Base-by-base conservation (phyloP, 2,113 vertebrate genomes). In the Raja brachyura region DNA sequence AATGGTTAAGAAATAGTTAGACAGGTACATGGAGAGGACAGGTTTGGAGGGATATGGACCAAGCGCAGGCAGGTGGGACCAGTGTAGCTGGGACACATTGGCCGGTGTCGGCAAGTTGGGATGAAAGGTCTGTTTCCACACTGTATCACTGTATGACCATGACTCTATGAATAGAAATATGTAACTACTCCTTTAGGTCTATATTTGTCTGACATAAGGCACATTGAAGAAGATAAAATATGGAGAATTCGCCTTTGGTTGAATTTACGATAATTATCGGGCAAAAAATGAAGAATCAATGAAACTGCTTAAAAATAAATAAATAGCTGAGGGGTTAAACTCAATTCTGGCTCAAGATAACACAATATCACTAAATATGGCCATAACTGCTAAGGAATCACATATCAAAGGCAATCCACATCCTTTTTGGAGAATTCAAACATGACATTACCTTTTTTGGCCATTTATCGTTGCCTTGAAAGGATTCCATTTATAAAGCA, bases 391-490 rank as follows among this genome's bases (percentile, higher is more conserved):
- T 31, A 59, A 88, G 11, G 59, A 88, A 88, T n/a, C 83, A 88
- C 59, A 63, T 63, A 88, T 88, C 83, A 88, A 88, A 88, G 83
- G 59, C 59, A 66, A 88, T 88, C 59, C 59, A 31, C 1, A 0
- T 66, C 59, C 56, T 66, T 31, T 88, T 88, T 88, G 83, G 83
- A 88, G 59, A 66, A 63, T 88, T 88, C 63, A 13, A 14, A 31
- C n/a, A 28, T 18, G 59, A 66, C 83, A 88, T 88, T 88, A 63
- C 83, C 83, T 63, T 88, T 63, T 88, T 88, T 88, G 83, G 83
- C 83, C 59, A 88, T 63, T 88, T 88, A 88, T 88, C 1, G 28
- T 66, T 18, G 83, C 28, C 56, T 73, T 63, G 56, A 28, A 86
- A 28, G 13, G 56, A 14, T 54, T 86, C 79, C 59, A 88, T 88